Conservation (phyloP, 2,888 invertebrate genomes). For the Thymelicus acteon region DNA sequence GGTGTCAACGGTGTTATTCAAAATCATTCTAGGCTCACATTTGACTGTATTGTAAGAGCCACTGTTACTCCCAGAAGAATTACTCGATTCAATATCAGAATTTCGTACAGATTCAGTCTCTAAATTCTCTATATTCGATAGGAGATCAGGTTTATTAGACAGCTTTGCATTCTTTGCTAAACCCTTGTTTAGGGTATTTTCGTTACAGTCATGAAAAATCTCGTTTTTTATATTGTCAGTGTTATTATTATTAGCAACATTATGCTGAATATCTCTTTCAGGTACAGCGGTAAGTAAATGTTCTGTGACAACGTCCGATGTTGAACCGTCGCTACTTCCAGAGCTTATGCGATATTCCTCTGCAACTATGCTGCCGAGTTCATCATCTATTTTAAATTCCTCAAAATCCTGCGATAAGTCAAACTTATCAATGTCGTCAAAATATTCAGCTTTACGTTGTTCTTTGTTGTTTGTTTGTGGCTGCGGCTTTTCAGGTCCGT, state of each 20-base stretch:
- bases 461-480: slow-evolving; percentile 58
- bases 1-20: slow-evolving; percentile 57
- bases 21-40: slow-evolving; percentile 73
- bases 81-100: slow-evolving; percentile 88
- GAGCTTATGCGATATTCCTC: slow-evolving; percentile 83
- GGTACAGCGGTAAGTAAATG: slow-evolving; percentile 67
- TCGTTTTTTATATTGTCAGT: slow-evolving; percentile 60
- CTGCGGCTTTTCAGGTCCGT: slow-evolving; percentile 60
- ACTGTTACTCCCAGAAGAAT: slow-evolving; percentile 82
- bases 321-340: slow-evolving; percentile 78
- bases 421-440: slow-evolving; percentile 85
- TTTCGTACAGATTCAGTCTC: slow-evolving; percentile 86
- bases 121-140: slow-evolving; percentile 83
- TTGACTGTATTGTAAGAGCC: slow-evolving; percentile 78
- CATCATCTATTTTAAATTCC: slow-evolving; percentile 91
- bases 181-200: slow-evolving; percentile 58
- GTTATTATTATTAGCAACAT: slow-evolving; percentile 49
- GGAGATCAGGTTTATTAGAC: slow-evolving; percentile 82
- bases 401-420: slow-evolving; percentile 91
- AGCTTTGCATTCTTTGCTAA: slow-evolving; percentile 75
- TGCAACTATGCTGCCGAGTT: slow-evolving; percentile 81
- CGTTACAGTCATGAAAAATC: slow-evolving; percentile 66
- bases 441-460: slow-evolving; percentile 74
- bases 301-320: slow-evolving; percentile 75
- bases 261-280: slow-evolving; percentile 65